Evolutionary conservation across 2,888 invertebrate genomes (phyloP).

Genomic region (Phaonia tiefii): DNA sequence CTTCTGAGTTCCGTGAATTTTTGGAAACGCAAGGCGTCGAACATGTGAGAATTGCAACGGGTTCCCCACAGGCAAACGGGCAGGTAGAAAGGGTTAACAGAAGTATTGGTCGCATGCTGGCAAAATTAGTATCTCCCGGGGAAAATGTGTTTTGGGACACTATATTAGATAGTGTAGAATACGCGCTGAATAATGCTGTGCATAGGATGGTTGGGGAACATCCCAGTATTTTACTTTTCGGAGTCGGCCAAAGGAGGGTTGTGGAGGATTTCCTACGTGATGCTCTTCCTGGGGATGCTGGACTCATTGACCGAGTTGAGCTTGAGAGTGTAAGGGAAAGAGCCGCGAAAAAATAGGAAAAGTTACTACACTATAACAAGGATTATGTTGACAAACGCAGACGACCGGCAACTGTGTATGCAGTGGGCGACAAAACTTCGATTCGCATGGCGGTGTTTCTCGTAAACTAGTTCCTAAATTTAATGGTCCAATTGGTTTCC

Average conservation of each 20-base stretch:
- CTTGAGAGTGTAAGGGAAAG: constrained; percentile 9
- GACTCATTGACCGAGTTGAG: too few species aligned
- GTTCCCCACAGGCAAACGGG: constrained; percentile 54
- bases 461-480: too few species aligned
- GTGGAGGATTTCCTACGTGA: constrained; percentile 25
- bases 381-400: too few species aligned
- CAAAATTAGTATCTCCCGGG: constrained; percentile 39
- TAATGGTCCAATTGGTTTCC: too few species aligned
- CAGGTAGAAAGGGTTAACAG: too few species aligned
- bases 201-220: constrained; percentile 48
- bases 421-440: constrained; percentile 40
- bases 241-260: constrained; percentile 48
- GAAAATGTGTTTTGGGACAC: constrained; percentile 33
- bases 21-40: too few species aligned
- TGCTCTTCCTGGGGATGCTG: constrained; percentile 12
- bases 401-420: constrained; percentile 21
- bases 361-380: background rate
- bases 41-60: too few species aligned
- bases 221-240: too few species aligned
- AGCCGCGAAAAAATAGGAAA: constrained; percentile 12
- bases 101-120: constrained; percentile 49
- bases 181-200: constrained; percentile 50
- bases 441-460: constrained; percentile 31
- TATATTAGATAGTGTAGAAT: constrained; percentile 46
- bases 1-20: constrained; percentile 60